Evolutionary conservation across 2,113 vertebrate genomes (phyloP), one percentile per base, ranked within the genome.

Genomic region (Eulemur macaco): DNA sequence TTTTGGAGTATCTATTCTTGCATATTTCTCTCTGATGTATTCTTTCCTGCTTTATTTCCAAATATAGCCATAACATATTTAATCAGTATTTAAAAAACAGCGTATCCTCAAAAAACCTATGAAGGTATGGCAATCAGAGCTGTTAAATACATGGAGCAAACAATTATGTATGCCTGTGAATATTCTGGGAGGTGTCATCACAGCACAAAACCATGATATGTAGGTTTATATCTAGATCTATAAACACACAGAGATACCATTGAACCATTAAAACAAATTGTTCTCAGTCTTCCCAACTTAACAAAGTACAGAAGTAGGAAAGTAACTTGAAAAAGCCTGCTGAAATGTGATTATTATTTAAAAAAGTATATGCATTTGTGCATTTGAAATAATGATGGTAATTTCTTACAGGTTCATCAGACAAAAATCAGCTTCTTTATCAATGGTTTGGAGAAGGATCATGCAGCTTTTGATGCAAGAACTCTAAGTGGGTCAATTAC

Each of bases 401-500:
- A 81, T 95, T 77, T 97, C 89, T 96, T 98, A 6, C 96, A 99
- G 99, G 99, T 99, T 3, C 98, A 99, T 93, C 98, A 98, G 71
- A 99, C 97, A 91, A 99, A 97, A 95, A 98, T 98, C 97, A 99
- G 98, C 98, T 99, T 99, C 87, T 99, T 99, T 96, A 95, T 99
- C 96, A 98, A 99, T 97, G 99, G 99, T 8, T 98, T 99, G 81
- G 99, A 99, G 98, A 99, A 99, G 74, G 99, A 99, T 91, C 98
- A 98, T 50, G 99, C 98, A 60, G 98, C 99, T 56, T 99, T 99
- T 97, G 99, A 99, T 97, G 97, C 99, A 73, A 99, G 98, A 91
- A 98, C 97, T 89, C 98, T 99, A 76, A 94, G 60, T 77, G 98
- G 97, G 87, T 94, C 98, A 58, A 68, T 99, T 92, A 93, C 83